Evolutionary conservation across 2,888 invertebrate species (phyloP), one percentile per base, ranked within the genome.

Genomic region (Apamea epomidion): DNA sequence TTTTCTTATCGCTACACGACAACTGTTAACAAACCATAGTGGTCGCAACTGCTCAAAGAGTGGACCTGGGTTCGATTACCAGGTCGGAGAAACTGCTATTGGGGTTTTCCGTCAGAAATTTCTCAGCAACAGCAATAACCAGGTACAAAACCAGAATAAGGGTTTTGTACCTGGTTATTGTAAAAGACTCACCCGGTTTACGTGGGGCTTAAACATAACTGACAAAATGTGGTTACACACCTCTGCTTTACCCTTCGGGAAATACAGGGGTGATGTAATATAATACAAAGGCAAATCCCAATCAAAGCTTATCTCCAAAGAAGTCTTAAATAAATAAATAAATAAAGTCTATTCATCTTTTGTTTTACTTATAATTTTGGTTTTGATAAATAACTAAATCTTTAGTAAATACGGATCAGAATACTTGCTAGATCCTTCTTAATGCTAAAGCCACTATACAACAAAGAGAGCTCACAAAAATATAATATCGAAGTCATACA

Each of bases 401-500:
- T 45, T 6, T 8, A 68, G 18, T 62, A 62, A 45, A 60, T n/a
- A 45, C 16, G 18, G 12, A 54, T 0, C 16, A 62, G 16, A 83
- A 42, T 54, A 70, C 51, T 60, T 5, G 6, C 65, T 65, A 73
- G n/a, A 82, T 65, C 16, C 58, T 10, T 21, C 29, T 48, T 65
- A 42, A 64, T 70, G 16, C 25, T 70, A 51, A 37, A 37, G 3
- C 54, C 16, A n/a, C 51, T 58, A 48, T 4, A 81, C 25, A 51
- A 45, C 16, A 14, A 73, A 70, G 29, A 76, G 32, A 74, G 8
- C 70, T 76, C 70, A 60, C 37, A 64, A 87, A 78, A 78, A 82
- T 82, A 77, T 84, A 73, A 87, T 74, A 85, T 78, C 29, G 51
- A 69, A 78, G 48, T 74, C 48, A 65, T 76, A 67, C 62, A 70